These are phyloP conservation scores for Carollia perspicillata DNA, from an alignment of 2,113 vertebrate genomes.

Conservation along the genomic window DNA sequence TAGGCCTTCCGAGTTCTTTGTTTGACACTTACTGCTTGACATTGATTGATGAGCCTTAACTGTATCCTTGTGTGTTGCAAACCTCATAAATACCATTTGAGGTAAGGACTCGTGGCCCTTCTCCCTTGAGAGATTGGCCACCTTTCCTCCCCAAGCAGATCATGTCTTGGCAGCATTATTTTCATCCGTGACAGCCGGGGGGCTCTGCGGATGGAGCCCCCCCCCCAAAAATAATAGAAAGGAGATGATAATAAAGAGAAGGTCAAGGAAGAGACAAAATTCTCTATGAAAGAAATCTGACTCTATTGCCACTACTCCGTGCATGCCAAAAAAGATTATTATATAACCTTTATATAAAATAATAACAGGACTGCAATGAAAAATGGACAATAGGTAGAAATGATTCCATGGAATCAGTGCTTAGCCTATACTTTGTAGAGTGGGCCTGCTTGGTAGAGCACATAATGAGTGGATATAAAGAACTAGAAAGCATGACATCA, in stretches of 20 bases:
- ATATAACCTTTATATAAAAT: neutral
- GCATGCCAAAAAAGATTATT: neutral
- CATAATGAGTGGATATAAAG: neutral
- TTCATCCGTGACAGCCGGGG: too few relatives aligned
- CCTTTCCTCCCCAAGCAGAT: too few relatives aligned
- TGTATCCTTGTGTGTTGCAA: too few relatives aligned
- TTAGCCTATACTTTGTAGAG: neutral
- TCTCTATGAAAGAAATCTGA: neutral
- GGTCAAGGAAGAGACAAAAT: neutral
- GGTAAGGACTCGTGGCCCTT: too few relatives aligned
- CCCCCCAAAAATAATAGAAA: neutral
- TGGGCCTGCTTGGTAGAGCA: neutral
- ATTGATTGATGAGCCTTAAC: too few relatives aligned
- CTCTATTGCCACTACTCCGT: neutral
- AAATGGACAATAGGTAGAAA: neutral
- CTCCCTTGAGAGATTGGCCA: too few relatives aligned
- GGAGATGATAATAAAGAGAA: neutral
- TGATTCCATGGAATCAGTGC: neutral
- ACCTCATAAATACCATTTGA: too few relatives aligned
- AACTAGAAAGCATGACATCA: neutral
- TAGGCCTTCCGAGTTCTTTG: too few relatives aligned
- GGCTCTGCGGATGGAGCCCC: too few relatives aligned
- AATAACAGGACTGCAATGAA: neutral
- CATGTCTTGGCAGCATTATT: too few relatives aligned
- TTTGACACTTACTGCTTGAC: too few relatives aligned